Evolutionary conservation across 1,140 invertebrate species (phyloP).

Genomic region (Orussus abietinus): DNA sequence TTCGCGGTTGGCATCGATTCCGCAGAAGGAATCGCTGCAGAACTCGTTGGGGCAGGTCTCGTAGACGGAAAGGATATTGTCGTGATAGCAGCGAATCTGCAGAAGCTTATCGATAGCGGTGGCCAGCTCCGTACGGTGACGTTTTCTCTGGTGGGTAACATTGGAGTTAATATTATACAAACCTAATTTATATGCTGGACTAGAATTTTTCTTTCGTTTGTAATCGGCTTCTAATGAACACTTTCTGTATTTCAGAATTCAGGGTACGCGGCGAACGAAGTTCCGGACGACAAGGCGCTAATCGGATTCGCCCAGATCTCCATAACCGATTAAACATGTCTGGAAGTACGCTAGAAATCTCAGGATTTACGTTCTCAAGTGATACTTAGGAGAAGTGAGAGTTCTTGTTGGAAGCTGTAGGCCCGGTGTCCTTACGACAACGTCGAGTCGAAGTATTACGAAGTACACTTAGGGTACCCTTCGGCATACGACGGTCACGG

Average conservation of each 20-base stretch:
- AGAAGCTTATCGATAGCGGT: constrained; percentile 78
- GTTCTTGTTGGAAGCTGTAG: constrained; percentile 9
- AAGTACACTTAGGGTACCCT: too few relatives aligned
- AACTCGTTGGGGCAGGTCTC: constrained; percentile 90
- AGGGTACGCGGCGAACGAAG: constrained; percentile 74
- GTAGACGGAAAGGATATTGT: constrained; percentile 88
- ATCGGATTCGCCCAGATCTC: constrained; percentile 97
- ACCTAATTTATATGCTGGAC: constrained; percentile 1
- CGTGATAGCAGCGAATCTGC: constrained; percentile 87
- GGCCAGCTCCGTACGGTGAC: constrained; percentile 66
- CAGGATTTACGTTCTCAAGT: constrained; percentile 25
- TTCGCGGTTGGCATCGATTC: constrained; percentile 89
- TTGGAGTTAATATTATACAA: constrained; percentile 1
- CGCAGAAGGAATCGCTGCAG: constrained; percentile 89
- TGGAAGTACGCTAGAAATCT: constrained; percentile 17
- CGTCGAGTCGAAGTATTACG: too few relatives aligned
- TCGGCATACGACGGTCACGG: too few relatives aligned
- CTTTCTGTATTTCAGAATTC: constrained; percentile 68
- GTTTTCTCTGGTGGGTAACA: constrained; percentile 80
- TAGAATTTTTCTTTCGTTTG: constrained; percentile 5
- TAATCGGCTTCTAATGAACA: too few relatives aligned
- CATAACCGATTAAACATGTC: constrained; percentile 68
- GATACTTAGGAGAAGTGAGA: constrained; percentile 7
- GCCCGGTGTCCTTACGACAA: too few relatives aligned
- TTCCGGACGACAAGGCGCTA: constrained; percentile 88